Evolutionary conservation across 2,113 vertebrate genomes (phyloP).

Genomic region (Numenius arquata): DNA sequence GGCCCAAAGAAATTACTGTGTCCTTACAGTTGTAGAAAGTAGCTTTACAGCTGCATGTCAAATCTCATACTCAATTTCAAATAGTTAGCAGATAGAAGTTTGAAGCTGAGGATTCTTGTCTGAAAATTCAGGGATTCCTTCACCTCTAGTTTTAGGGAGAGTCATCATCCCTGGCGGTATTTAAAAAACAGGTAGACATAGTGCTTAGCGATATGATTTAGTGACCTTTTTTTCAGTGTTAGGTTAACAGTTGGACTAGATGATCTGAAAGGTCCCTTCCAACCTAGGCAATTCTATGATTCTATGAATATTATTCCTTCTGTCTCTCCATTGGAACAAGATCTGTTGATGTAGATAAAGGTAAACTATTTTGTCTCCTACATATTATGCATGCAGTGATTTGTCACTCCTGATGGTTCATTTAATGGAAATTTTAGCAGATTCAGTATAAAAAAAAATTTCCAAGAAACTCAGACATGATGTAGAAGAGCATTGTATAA

Average conservation of each 20-base stretch:
- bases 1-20: not conserved
- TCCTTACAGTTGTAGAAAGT: not conserved
- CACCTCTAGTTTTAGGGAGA: not conserved
- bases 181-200: too few species aligned
- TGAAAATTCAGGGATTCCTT: not conserved
- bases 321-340: not conserved
- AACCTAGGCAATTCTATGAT: too few species aligned
- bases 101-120: not conserved
- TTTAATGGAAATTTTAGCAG: not conserved
- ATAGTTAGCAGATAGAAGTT: not conserved
- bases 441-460: not conserved
- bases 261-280: too few species aligned
- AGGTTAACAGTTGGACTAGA: too few species aligned
- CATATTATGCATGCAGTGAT: not conserved
- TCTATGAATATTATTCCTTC: not conserved
- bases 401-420: not conserved
- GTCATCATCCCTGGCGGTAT: too few species aligned
- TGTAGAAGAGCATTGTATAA: not conserved
- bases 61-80: not conserved
- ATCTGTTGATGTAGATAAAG: not conserved
- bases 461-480: not conserved
- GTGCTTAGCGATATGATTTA: too few species aligned
- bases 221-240: too few species aligned
- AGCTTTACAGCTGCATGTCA: not conserved
- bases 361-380: not conserved